Evolutionary conservation across 2,888 invertebrate genomes (phyloP), one percentile per base, ranked within the genome.

Genomic region (Tetanocera ferruginea): DNA sequence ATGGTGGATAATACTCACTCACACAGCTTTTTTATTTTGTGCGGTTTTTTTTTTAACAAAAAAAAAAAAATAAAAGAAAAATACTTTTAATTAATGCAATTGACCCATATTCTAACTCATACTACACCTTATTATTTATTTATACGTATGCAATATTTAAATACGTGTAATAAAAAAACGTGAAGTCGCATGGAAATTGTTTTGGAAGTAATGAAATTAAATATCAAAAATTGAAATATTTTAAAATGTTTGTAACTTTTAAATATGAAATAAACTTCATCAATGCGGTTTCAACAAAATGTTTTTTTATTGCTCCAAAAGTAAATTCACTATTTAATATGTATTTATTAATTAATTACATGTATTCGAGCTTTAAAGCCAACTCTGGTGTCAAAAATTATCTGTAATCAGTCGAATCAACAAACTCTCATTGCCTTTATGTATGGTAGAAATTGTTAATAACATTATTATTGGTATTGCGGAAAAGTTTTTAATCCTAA

Each of bases 11-110:
- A 11, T 43, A 43, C 43, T 43, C 28, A n/a, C n/a, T 34, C 28
- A 19, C 43, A 55, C 66, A 55, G 66, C 37, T 75, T 55, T 55
- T 55, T 75, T 23, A 43, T 75, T 75, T 52, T 37, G 49, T 55
- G 8, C 55, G 55, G 9, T 74, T 55, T 25, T 66, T 34, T n/a
- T 64, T n/a, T 67, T 60, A 60, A 60, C 57, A 60, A 60, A 60
- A 11, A 43, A 43, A 28, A 60, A 25, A 19, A 23, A 28, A 23
- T 14, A 60, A 25, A 19, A 23, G 14, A 23, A 17, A 11, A 19
- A 11, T 25, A 9, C 4, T 28, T 28, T 66, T 62, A 14, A n/a
- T 66, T 34, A 66, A 66, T 66, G 6, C 34, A 37, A 31, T 66
- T 37, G 37, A n/a, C 66, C 66, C 37, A 66, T 31, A 66, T 66